Base-by-base conservation (phyloP, 1,140 invertebrate genomes). In the Cydia strobilella region DNA sequence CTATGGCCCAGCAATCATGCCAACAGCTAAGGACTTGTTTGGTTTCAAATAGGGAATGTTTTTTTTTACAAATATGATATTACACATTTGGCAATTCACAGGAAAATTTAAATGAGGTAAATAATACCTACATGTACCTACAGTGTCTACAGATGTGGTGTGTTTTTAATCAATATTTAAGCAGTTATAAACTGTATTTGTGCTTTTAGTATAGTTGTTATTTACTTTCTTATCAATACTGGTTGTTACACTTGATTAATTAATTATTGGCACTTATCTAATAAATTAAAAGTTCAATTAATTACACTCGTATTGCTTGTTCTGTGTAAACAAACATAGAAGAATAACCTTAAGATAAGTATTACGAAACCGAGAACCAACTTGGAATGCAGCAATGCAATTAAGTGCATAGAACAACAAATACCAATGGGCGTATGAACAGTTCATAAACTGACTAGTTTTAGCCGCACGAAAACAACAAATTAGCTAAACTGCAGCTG, bases 401-500 rank as follows among this genome's bases (percentile, higher is more conserved):
- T 59, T 59, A 59, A 59, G 10, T 59, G 51, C 51, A 59, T 59
- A 59, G 12, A 59, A 59, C 54, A 59, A 59, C 54, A 20, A 59
- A 59, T 59, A 23, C 54, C 42, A 45, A 45, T 59, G 54, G 54
- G 54, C 20, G 54, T 59, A 23, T 3, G 54, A 23, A 59, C 54
- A 23, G 54, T 59, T 51, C 54, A 9, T 59, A 59, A 59, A 59
- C 18, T 59, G 54, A 23, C 15, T 59, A 59, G 54, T 59, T 59
- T 59, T 59, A 59, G 54, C 54, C 20, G 54, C 54, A 59, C 6
- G 23, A 59, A 23, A 59, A 20, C 18, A 7, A 20, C 20, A 23
- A 3, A 59, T 23, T 59, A 23, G 9, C 54, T 23, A 59, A 7
- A 0, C 20, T 5, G 54, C 54, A 59, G 20, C 54, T 12, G 20